Percentiles rank a stretch among this genome's conserved stretches.
Conservation (phyloP, 30 jellyfish, hydroid and myxozoan genomes). For the Chrysaora quinquecirrha region DNA sequence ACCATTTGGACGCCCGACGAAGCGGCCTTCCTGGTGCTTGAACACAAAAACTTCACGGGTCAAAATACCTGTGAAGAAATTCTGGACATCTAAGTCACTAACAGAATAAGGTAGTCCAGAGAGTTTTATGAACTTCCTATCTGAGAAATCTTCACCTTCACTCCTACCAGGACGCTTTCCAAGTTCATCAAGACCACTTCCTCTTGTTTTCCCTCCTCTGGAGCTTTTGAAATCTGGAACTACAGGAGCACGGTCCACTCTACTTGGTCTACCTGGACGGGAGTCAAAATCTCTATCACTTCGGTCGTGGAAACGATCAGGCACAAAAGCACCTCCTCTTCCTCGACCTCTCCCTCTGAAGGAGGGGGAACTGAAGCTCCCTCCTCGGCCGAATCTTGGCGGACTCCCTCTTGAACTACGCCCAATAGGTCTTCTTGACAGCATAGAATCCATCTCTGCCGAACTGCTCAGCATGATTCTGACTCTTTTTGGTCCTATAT, state of each 20-base stretch:
- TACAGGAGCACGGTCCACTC: constrained; percentile 46
- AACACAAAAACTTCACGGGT: constrained; percentile 70
- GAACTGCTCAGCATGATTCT: constrained; percentile 82
- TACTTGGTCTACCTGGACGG: constrained; percentile 39
- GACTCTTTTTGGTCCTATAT: constrained; percentile 67
- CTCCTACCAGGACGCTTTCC: constrained; percentile 34
- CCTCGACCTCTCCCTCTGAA: constrained; percentile 76
- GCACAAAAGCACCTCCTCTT: constrained; percentile 54
- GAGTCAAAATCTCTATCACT: constrained; percentile 70
- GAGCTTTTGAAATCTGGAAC: constrained; percentile 40
- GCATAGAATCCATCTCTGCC: constrained; percentile 73
- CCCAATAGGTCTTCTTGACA: constrained; percentile 25
- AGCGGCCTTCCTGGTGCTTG: constrained; percentile 77
- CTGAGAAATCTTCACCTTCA: constrained; percentile 56
- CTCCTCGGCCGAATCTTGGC: constrained; percentile 63
- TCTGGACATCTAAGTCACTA: constrained; percentile 71
- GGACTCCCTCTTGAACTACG: constrained; percentile 64
- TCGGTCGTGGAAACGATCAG: constrained; percentile 51
- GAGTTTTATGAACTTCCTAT: constrained; percentile 72
- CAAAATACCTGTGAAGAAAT: constrained; percentile 84
- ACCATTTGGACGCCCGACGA: constrained; percentile 91
- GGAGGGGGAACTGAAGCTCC: constrained; percentile 41
- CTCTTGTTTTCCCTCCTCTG: constrained; percentile 55
- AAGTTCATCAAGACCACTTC: constrained; percentile 70
- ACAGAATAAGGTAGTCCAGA: constrained; percentile 79